phyloP scores from a whole-genome alignment of 2,797 vertebrate species.

The Falco naumanni region DNA sequence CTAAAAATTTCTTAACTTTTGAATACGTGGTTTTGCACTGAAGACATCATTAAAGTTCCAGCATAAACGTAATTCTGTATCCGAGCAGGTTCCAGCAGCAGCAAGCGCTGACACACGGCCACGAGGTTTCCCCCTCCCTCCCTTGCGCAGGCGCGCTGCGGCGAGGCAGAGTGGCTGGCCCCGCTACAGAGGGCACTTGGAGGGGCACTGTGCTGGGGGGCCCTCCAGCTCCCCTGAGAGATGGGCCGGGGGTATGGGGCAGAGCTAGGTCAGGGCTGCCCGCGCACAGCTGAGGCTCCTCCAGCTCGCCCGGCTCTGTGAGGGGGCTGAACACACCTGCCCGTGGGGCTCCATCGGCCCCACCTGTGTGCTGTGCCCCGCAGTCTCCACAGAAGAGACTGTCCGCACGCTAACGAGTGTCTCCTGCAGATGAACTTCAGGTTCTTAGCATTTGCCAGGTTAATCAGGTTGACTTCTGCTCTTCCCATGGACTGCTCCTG shows the following conservation, averaged over 20 bases:
- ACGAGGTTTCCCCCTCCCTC: neutral
- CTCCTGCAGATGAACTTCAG: neutral
- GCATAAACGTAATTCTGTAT: neutral
- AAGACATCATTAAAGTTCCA: neutral
- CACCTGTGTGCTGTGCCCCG: neutral
- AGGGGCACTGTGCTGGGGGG: neutral
- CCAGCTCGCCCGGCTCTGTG: neutral
- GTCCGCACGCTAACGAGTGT: neutral
- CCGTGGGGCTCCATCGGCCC: neutral
- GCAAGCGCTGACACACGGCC: neutral
- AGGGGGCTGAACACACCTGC: neutral
- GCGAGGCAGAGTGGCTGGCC: neutral
- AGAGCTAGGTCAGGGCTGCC: neutral
- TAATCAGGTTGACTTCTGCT: neutral
- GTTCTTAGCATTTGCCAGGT: neutral
- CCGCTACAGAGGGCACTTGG: rapidly evolving
- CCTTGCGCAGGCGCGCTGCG: neutral
- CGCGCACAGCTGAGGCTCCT: neutral
- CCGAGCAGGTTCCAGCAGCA: neutral
- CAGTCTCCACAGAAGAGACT: neutral
- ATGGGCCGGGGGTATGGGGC: neutral
- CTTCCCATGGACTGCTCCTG: neutral
- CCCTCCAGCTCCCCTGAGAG: rapidly evolving
- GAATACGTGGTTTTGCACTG: neutral
- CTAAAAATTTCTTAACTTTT: neutral